Evolutionary conservation across 2,888 invertebrate species (phyloP), one percentile per base, ranked within the genome.

Genomic region (Mimachlamys varia): DNA sequence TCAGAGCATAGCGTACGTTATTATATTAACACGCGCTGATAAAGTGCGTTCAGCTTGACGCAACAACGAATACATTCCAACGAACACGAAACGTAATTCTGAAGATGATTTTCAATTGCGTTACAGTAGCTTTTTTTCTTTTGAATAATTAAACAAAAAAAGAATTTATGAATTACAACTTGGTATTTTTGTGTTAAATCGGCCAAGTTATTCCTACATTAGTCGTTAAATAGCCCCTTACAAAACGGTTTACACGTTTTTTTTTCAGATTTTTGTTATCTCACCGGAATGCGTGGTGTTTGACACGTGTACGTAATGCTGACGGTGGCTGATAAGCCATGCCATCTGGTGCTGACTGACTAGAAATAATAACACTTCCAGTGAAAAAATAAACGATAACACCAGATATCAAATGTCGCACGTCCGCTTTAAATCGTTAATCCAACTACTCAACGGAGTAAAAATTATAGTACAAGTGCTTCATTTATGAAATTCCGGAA

Each of bases 231-330:
- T 33, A 7, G 27, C 2, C 5, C 27, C 27, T 13, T 13, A 53
- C 53, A 53, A 53, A 53, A 53, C 2, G 53, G 53, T 76, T 76
- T 33, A 76, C 76, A 33, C 22, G 2, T 22, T 12, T 33, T 3
- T 76, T 10, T n/a, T n/a, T n/a, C n/a, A n/a, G n/a, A n/a, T 33
- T 13, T 76, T 76, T 76, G 76, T 76, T 76, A 76, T 76, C 76
- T 12, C 33, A 2, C 10, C 7, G 33, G 76, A 76, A 33, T 76
- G 76, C 27, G 0, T 2, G 33, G 33, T 22, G 76, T 33, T 76
- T 76, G 27, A 33, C 76, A 76, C 76, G 76, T 76, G 10, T 10
- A 12, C n/a, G n/a, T 33, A 12, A 76, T 76, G 27, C 76, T 76
- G 76, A 76, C 27, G 7, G 76, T 10, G 12, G 27, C 76, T 33